Conservation (phyloP, 2,113 vertebrate species). For the Pristiophorus japonicus region DNA sequence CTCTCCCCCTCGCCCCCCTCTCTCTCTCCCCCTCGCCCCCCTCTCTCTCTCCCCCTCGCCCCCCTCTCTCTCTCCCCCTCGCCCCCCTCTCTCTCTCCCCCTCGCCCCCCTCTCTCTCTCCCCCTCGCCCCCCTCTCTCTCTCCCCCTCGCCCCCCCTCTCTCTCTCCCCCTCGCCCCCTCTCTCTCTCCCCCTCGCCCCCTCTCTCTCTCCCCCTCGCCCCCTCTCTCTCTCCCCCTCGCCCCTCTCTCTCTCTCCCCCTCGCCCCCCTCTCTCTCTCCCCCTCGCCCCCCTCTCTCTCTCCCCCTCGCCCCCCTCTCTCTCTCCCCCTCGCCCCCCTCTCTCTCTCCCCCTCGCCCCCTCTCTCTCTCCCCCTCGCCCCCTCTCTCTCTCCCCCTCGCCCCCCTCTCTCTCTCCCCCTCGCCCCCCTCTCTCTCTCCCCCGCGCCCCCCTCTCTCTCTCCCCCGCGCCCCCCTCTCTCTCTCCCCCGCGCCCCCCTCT, state of each 20-base stretch:
- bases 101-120: too few species aligned
- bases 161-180: not conserved
- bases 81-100: too few species aligned
- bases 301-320: not conserved
- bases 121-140: not conserved
- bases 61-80: too few species aligned
- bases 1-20: too few species aligned
- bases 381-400: conserved; percentile 26
- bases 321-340: not conserved
- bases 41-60: too few species aligned
- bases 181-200: not conserved
- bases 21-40: too few species aligned
- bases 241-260: conserved; percentile 35
- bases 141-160: not conserved
- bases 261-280: too few species aligned
- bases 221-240: not conserved
- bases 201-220: not conserved
- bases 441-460: too few species aligned
- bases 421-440: too few species aligned
- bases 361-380: conserved; percentile 44
- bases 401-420: not conserved
- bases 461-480: too few species aligned
- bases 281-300: not conserved
- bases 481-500: too few species aligned
- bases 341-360: conserved; percentile 37